phyloP scores from a whole-genome alignment of 1,140 invertebrate genomes.

The Drosophila subpulchrella region DNA sequence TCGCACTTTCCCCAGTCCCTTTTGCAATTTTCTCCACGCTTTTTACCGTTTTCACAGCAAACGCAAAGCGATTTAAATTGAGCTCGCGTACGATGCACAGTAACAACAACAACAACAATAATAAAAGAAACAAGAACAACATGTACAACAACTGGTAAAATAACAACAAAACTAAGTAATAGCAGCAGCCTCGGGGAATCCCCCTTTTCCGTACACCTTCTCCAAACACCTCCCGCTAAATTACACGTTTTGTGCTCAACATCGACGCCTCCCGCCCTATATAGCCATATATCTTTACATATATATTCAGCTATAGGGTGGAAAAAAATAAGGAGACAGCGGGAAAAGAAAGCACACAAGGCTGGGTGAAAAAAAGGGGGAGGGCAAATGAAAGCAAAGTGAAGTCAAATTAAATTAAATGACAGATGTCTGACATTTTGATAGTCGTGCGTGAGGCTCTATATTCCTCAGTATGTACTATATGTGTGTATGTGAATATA shows the following conservation, averaged over 20 bases:
- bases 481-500: slow-evolving; percentile 37
- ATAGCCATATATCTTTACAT: slow-evolving; percentile 16
- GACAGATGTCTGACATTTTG: slow-evolving; percentile 83
- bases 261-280: slow-evolving; percentile 63
- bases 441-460: slow-evolving; percentile 61
- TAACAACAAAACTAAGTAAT: slow-evolving; percentile 55
- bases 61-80: slow-evolving; percentile 76
- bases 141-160: slow-evolving; percentile 11
- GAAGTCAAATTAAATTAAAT: slow-evolving; percentile 83
- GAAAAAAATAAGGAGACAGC: slow-evolving; percentile 28
- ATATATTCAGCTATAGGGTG: slow-evolving; percentile 19
- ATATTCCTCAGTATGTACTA: slow-evolving; percentile 7
- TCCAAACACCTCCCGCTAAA: slow-evolving; percentile 46
- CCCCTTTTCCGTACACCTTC: background rate
- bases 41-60: slow-evolving; percentile 42
- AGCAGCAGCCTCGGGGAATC: slow-evolving; percentile 45
- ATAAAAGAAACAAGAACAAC: slow-evolving; percentile 20
- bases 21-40: slow-evolving; percentile 20
- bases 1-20: slow-evolving; percentile 9
- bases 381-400: slow-evolving; percentile 78
- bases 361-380: slow-evolving; percentile 7
- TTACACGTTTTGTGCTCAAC: slow-evolving; percentile 73
- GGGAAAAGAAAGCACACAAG: slow-evolving; percentile 21
- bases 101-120: slow-evolving; percentile 35
- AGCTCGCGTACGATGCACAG: slow-evolving; percentile 56